Percentiles rank a stretch among this genome's conserved stretches.
These are phyloP conservation scores for Ciconia boyciana DNA, from an alignment of 2,113 vertebrate genomes.

Conservation along the genomic window DNA sequence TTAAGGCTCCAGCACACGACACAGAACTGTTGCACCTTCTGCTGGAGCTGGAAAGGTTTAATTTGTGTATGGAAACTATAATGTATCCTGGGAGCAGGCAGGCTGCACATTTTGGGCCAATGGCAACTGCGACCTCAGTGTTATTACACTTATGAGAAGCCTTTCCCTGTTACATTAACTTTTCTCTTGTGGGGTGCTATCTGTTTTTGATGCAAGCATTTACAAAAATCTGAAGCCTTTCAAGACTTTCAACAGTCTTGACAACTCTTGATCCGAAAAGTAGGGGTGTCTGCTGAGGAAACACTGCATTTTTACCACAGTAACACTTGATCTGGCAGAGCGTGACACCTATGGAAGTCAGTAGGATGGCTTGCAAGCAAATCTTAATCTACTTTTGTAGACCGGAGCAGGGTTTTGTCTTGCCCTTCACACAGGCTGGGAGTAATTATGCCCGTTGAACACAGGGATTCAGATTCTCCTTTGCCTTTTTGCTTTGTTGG, in stretches of 20 bases:
- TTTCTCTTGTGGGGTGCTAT: neutral
- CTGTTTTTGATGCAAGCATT: neutral
- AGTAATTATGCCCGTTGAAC: neutral
- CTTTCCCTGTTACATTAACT: neutral
- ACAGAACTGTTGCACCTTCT: neutral
- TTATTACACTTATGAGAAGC: neutral
- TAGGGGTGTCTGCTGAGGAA: neutral
- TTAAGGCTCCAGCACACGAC: neutral
- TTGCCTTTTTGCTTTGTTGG: neutral
- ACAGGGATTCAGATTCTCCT: neutral
- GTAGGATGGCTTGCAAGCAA: neutral
- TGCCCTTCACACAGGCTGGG: neutral
- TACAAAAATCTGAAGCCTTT: neutral
- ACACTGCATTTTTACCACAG: neutral
- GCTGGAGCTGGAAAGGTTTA: neutral
- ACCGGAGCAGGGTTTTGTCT: neutral
- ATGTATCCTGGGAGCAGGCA: neutral
- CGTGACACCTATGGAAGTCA: neutral
- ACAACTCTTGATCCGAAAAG: neutral
- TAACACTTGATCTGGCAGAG: neutral
- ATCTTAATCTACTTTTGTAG: neutral
- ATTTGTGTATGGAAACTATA: neutral
- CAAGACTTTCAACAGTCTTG: neutral
- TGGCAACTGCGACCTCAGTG: neutral
- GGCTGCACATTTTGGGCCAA: fast-evolving